Conservation (phyloP, 2,888 invertebrate genomes). For the Polyommatus icarus region DNA sequence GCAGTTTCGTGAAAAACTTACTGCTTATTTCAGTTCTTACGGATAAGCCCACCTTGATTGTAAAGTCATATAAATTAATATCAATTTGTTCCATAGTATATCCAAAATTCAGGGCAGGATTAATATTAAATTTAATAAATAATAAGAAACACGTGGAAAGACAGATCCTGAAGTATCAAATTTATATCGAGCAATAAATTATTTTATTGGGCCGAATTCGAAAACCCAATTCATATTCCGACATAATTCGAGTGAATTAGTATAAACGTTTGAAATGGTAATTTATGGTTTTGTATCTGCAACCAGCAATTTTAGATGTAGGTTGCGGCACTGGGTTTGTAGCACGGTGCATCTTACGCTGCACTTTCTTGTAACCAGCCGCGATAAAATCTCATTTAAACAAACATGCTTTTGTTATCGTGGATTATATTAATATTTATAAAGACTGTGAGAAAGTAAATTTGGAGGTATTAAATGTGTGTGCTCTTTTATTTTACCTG, state of each 20-base stretch:
- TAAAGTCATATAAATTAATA: no score
- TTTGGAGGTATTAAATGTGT: neutral
- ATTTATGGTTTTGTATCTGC: conserved; percentile 47
- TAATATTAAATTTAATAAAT: neutral
- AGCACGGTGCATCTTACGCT: conserved; percentile 57
- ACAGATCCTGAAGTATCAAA: neutral
- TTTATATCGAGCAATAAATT: conserved; percentile 2
- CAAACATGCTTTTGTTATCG: conserved; percentile 27
- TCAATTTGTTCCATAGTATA: no score
- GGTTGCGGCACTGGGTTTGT: conserved; percentile 64
- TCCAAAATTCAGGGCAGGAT: neutral
- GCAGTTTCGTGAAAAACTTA: no score
- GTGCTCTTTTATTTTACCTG: neutral
- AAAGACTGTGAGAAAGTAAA: neutral
- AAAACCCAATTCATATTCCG: conserved; percentile 17
- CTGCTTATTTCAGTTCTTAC: no score
- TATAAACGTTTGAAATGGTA: conserved; percentile 24
- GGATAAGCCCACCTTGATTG: no score
- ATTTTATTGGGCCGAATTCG: neutral
- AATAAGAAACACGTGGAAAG: conserved; percentile 1
- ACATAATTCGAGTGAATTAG: conserved; percentile 15
- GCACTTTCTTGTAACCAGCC: conserved; percentile 63
- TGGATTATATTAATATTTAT: neutral
- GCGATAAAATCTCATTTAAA: conserved; percentile 43
- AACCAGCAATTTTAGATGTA: conserved; percentile 46